Evolutionary conservation across 2,888 invertebrate genomes (phyloP).

Genomic region (Caenorhabditis doughertyi): DNA sequence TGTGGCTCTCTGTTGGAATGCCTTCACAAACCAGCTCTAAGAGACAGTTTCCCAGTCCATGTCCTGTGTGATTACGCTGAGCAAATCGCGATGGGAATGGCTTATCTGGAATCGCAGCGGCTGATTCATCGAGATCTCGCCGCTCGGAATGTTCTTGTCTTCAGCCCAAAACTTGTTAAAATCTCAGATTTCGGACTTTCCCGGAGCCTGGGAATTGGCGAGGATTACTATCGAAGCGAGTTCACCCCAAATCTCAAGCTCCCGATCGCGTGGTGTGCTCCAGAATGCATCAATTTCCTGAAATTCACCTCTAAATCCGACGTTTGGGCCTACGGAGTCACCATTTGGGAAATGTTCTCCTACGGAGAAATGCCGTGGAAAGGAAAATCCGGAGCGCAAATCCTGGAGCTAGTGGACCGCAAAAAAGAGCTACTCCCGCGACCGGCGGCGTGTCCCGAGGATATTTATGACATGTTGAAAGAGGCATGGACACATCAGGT

Average conservation of each 20-base stretch:
- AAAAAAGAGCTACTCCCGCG: slow-evolving; percentile 83
- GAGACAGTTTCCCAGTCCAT: slow-evolving; percentile 93
- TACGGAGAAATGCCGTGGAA: slow-evolving; percentile 99
- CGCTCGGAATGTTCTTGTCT: slow-evolving; percentile 97
- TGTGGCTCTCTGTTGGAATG: slow-evolving; percentile 95
- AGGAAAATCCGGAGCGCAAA: slow-evolving; percentile 93
- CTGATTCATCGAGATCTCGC: slow-evolving; percentile 98
- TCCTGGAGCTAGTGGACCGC: slow-evolving; percentile 94
- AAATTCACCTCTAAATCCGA: slow-evolving; percentile 97
- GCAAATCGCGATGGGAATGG: slow-evolving; percentile 88
- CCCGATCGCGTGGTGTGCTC: slow-evolving; percentile 99
- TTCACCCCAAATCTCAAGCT: slow-evolving; percentile 97
- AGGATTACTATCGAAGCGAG: slow-evolving; percentile 99
- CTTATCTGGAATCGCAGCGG: slow-evolving; percentile 95
- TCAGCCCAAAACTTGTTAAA: slow-evolving; percentile 88
- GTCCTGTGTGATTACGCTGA: slow-evolving; percentile 93
- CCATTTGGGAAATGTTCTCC: slow-evolving; percentile 99
- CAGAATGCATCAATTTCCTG: slow-evolving; percentile 96
- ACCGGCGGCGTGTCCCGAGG: slow-evolving; percentile 90
- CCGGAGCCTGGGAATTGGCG: slow-evolving; percentile 95
- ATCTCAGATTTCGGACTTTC: slow-evolving; percentile 98
- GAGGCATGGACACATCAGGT: slow-evolving; percentile 98
- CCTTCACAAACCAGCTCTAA: slow-evolving; percentile 92
- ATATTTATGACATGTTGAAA: slow-evolving; percentile 93
- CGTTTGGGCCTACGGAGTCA: slow-evolving; percentile 98